Percentiles rank a stretch among this genome's conserved stretches.
These are phyloP conservation scores for Myiagra hebetior DNA, from an alignment of 2,113 vertebrate species.

Conservation along the genomic window DNA sequence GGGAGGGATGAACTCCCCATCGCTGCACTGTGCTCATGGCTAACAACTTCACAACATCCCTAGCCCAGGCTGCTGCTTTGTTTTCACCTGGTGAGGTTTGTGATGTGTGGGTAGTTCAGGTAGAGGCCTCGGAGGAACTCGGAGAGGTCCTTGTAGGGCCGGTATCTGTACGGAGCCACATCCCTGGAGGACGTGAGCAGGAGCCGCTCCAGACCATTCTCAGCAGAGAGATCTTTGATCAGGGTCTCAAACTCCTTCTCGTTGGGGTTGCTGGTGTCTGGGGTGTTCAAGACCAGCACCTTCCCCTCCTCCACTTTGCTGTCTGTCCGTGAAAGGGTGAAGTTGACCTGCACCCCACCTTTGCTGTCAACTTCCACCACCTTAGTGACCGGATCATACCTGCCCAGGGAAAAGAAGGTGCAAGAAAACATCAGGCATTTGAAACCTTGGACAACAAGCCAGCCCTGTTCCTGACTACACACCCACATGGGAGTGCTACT, in stretches of 20 bases:
- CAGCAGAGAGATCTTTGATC: slow-evolving; percentile 88
- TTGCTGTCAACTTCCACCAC: slow-evolving; percentile 78
- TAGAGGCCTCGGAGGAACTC: slow-evolving; percentile 83
- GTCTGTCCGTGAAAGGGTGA: slow-evolving; percentile 80
- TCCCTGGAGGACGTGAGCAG: slow-evolving; percentile 77
- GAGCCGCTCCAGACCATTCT: slow-evolving; percentile 84
- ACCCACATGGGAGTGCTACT: neutral
- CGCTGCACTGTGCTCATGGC: neutral
- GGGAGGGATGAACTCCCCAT: neutral
- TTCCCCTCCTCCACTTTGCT: slow-evolving; percentile 67
- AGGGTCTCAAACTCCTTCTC: slow-evolving; percentile 84
- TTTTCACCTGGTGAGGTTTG: slow-evolving; percentile 78
- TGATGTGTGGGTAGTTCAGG: slow-evolving; percentile 91
- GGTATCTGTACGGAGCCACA: slow-evolving; percentile 83
- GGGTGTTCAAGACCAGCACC: slow-evolving; percentile 23
- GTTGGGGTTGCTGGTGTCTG: slow-evolving; percentile 71
- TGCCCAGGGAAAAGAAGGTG: slow-evolving; percentile 38
- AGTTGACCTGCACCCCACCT: slow-evolving; percentile 83
- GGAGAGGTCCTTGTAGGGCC: slow-evolving; percentile 82
- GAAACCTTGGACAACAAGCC: neutral
- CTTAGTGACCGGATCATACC: slow-evolving; percentile 82
- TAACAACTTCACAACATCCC: neutral
- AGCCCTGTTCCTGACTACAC: neutral
- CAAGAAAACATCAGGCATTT: neutral
- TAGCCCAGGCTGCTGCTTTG: neutral